Conservation (phyloP, 2,113 vertebrate species). For the Hirundichthys speculiger region DNA sequence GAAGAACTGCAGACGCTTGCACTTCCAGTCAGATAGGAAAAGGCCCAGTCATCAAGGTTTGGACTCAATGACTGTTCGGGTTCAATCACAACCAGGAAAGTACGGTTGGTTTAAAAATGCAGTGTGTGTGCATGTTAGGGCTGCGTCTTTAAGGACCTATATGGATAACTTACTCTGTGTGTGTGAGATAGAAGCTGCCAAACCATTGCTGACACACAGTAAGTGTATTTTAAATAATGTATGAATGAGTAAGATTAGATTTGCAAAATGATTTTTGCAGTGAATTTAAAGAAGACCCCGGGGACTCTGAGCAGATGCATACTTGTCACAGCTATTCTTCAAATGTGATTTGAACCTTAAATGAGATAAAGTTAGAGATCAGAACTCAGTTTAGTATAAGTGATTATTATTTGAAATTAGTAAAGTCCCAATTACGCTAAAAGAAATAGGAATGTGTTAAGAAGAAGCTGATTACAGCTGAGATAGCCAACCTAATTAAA, state of each 20-base stretch:
- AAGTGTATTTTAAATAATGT: conserved; percentile 59
- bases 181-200: conserved; percentile 41
- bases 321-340: background rate
- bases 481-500: conserved; percentile 9
- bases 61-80: conserved; percentile 25
- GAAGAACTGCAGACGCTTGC: conserved; percentile 70
- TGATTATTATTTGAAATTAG: background rate
- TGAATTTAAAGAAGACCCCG: conserved; percentile 32
- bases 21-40: conserved; percentile 75
- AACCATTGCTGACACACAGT: conserved; percentile 57
- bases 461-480: background rate
- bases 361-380: conserved; percentile 10
- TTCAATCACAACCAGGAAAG: background rate
- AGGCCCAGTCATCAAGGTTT: conserved; percentile 73
- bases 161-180: conserved; percentile 4
- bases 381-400: background rate
- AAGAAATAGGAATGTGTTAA: background rate
- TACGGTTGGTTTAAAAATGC: background rate
- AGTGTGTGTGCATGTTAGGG: conserved; percentile 11
- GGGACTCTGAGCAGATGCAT: background rate
- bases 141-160: conserved; percentile 26
- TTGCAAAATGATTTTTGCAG: conserved; percentile 44
- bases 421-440: background rate
- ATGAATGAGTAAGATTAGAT: conserved; percentile 59
- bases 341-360: background rate